Base-by-base conservation (phyloP, 1,140 invertebrate genomes). In the Helicoverpa zea region DNA sequence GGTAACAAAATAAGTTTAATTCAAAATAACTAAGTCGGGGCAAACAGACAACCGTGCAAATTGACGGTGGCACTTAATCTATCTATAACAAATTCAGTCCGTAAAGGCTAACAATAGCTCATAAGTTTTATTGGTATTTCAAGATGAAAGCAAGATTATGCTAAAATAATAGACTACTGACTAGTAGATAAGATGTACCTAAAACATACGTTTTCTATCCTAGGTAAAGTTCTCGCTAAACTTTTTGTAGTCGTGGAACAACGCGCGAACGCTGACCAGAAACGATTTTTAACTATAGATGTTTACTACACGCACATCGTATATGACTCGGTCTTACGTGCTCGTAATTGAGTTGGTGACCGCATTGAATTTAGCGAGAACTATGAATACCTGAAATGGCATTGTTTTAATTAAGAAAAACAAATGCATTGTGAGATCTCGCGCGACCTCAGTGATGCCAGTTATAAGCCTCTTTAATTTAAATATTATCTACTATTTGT, bases 151-250 rank as follows among this genome's bases (percentile, higher is more conserved):
- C 54, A 49, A 76, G 29, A 75, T 82, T 76, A 79, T 72, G 78
- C 78, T 82, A 84, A 82, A 81, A 52, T 73, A 87, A 84, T 82
- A 84, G 63, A 82, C 84, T 87, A 87, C 70, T 87, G 86, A 87
- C 86, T 87, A 87, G 86, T 84, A 83, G 80, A 83, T 77, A 75
- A 83, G 81, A 81, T 79, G 76, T 79, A 81, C 76, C 75, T 85
- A 83, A 54, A 86, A 84, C 68, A 81, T 84, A 85, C 54, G 35
- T 81, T 52, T 83, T 61, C 47, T 70, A 47, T 79, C 51, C 64
- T 79, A 52, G 75, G 13, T 68, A 68, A 43, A 58, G 35, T 43
- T 43, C 35, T 43, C 35, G 5, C 35, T 9, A 43, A 43, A 43
- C 35, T 43, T 43, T 43, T 43, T 43, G 35, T 43, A 5, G 35